These are phyloP conservation scores for Poecile montanus DNA, from an alignment of 2,797 vertebrate species.

Conservation along the genomic window DNA sequence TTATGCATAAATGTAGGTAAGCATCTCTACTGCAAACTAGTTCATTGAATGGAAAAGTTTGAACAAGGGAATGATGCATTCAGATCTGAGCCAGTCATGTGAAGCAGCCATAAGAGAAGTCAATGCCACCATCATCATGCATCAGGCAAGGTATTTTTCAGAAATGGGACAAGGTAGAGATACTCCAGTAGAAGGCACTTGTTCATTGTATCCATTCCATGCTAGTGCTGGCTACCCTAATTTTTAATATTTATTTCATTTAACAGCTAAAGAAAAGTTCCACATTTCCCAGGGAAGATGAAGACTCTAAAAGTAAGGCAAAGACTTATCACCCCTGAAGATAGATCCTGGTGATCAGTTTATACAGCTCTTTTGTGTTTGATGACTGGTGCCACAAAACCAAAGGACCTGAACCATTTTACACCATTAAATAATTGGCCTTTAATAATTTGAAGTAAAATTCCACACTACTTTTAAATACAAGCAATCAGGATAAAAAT, in stretches of 20 bases:
- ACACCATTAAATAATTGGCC: not conserved
- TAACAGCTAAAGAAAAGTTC: not conserved
- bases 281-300: not conserved
- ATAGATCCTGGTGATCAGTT: not conserved
- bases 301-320: not conserved
- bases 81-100: not conserved
- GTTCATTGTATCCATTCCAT: not conserved
- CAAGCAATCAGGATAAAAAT: not conserved
- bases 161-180: not conserved
- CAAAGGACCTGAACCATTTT: not conserved
- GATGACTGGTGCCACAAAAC: not conserved
- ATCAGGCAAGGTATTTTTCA: not conserved
- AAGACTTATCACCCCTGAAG: not conserved
- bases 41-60: not conserved
- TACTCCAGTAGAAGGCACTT: not conserved
- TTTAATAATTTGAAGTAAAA: not conserved
- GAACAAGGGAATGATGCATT: not conserved
- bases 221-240: not conserved
- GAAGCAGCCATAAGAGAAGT: not conserved
- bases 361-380: not conserved
- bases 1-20: not conserved
- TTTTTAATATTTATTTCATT: not conserved
- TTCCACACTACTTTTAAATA: not conserved
- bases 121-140: not conserved
- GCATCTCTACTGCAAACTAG: not conserved